Evolutionary conservation across 2,113 vertebrate species (phyloP).

Genomic region (Cacatua alba): DNA sequence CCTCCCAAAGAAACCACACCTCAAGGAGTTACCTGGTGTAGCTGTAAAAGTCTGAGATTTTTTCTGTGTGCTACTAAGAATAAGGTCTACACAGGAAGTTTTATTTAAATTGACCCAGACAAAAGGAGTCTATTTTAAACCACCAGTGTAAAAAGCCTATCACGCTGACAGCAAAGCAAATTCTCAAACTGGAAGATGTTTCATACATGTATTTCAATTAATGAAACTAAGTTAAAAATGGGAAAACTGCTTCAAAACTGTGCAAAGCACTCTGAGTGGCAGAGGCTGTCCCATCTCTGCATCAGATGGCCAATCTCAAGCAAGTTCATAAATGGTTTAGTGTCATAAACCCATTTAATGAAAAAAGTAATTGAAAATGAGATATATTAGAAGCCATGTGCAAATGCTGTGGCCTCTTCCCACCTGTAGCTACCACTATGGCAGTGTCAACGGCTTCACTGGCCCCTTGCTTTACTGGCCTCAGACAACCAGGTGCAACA

Average conservation of each 20-base stretch:
- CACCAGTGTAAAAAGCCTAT: background rate
- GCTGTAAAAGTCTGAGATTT: no score
- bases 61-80: background rate
- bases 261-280: background rate
- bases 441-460: accelerated
- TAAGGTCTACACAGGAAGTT: background rate
- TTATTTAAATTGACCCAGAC: background rate
- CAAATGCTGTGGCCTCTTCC: background rate
- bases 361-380: background rate
- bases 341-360: background rate
- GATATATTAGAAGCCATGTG: background rate
- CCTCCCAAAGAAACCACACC: background rate
- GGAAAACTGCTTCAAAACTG: background rate
- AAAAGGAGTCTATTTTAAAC: background rate
- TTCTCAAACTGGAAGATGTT: background rate
- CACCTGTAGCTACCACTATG: background rate
- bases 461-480: background rate
- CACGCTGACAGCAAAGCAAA: background rate
- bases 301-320: background rate
- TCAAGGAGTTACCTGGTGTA: background rate
- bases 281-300: background rate
- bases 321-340: background rate
- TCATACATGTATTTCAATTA: background rate
- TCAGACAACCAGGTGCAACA: background rate
- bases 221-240: background rate